A percentile compares a stretch with the other conserved stretches of the same genome.
Evolutionary conservation across 2,113 vertebrate species (phyloP).

Genomic region (Podocnemis expansa): DNA sequence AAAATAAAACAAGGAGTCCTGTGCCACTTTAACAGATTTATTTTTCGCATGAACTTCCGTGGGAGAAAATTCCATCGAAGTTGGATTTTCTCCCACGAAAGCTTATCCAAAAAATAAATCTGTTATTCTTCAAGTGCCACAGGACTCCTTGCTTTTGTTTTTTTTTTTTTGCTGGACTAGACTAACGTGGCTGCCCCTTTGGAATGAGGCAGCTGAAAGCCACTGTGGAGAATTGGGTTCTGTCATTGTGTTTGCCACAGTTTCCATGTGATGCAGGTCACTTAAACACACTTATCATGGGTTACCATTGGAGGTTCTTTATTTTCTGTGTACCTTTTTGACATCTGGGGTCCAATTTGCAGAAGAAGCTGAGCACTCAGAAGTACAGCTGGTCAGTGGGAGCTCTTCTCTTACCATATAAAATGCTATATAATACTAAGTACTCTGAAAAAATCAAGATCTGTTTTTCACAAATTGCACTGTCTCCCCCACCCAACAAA

Average conservation of each 20-base stretch:
- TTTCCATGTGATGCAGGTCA: background rate
- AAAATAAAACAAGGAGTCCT: too few relatives aligned
- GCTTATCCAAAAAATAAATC: too few relatives aligned
- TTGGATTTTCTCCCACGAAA: too few relatives aligned
- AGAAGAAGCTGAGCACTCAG: background rate
- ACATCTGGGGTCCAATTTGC: background rate
- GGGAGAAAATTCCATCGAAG: too few relatives aligned
- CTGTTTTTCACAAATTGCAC: fast-evolving
- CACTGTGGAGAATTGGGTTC: background rate
- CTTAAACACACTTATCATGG: background rate
- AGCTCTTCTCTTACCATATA: background rate
- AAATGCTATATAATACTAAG: background rate
- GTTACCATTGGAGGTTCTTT: background rate
- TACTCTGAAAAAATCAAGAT: background rate
- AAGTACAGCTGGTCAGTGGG: fast-evolving
- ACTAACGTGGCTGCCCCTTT: too few relatives aligned
- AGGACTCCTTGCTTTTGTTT: too few relatives aligned
- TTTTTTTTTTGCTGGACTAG: too few relatives aligned
- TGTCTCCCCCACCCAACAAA: background rate
- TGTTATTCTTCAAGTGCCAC: too few relatives aligned
- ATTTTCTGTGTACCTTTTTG: background rate
- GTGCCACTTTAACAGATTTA: too few relatives aligned
- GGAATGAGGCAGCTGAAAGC: background rate
- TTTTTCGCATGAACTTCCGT: too few relatives aligned
- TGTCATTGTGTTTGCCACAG: background rate